Base-by-base conservation (phyloP, 2,113 vertebrate species). In the Nycticebus coucang region DNA sequence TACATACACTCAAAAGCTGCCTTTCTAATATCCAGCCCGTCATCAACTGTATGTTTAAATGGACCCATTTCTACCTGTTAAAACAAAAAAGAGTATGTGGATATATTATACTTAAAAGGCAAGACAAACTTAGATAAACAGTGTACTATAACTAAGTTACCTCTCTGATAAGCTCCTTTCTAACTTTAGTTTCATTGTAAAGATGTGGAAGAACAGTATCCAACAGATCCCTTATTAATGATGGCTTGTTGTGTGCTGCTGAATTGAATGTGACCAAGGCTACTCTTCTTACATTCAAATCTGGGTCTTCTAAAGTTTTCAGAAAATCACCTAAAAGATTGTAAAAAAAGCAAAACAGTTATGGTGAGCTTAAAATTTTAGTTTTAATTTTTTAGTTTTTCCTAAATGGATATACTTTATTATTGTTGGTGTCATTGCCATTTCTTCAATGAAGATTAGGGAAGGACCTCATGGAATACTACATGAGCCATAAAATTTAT, bases 1-100 rank as follows among this genome's bases (percentile, higher is more conserved):
- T 99, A 99, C 99, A 99, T 99, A 98, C 99, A 99, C 98, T 99
- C 99, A 95, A 99, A 99, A 88, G 99, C 99, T 87, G 99, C 99
- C 98, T 99, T 99, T 97, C 99, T 98, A 93, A 99, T 98, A 98
- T 99, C 99, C 98, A 99, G 85, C 1, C 99, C 99, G 21, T 99
- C 99, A 74, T 99, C 99, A 94, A 99, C 99, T 3, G 99, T 99
- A 98, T 99, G 99, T 94, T 99, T 99, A 98, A 99, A 99, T 12
- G 99, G 99, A 94, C 99, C 99, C 99, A 99, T 99, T 98, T 99
- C 99, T 98, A 99, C 99, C 99, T 99, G 97, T 92, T 94, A 95
- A 89, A 4, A 50, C 97, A 97, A 75, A 77, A 97, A 80, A 81
- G 79, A 90, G 45, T 33, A 7, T 45, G 4, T 83, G 45, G 17